Base-by-base conservation (phyloP, 2,113 vertebrate genomes). In the Spea multiplicata region DNA sequence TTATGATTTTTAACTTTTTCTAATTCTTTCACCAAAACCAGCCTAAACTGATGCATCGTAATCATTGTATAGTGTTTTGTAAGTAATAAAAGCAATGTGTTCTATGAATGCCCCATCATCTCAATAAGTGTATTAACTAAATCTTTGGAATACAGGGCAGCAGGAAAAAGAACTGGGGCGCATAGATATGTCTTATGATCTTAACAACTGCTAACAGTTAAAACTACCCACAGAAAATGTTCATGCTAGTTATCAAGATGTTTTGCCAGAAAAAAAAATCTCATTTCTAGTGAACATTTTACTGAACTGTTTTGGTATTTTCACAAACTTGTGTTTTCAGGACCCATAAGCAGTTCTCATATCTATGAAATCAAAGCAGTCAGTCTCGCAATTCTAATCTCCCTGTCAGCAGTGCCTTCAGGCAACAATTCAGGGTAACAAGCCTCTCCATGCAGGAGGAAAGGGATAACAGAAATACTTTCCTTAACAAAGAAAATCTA, bases 401-500 rank as follows among this genome's bases (percentile, higher is more conserved):
- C 53, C 45, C 53, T 62, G 5, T 70, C 62, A 65, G 62, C 62
- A 61, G 5, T 61, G 66, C 50, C 74, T 59, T 48, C 44, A 68
- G 74, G 74, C 74, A 57, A 68, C 45, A 77, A 77, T 16, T 44
- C 46, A 53, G 59, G 46, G n/a, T 55, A 70, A 48, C 17, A 50
- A 76, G 66, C 66, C 50, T 57, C 3, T 59, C 55, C 10, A 59
- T 13, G 55, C 55, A 12, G 55, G 12, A 59, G 55, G 55, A 53
- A 53, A 10, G 50, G 50, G 6, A 6, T 53, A 53, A 53, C 2
- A 75, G 73, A 59, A 76, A 69, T 69, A 46, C 70, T 70, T 59
- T 76, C 68, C 66, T 49, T 46, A 48, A n/a, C 61, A 8, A 55
- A 79, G 67, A n/a, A 73, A 73, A 73, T 73, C 69, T 69, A 66